Conservation (phyloP, 2,797 vertebrate genomes). For the Crenichthys baileyi region DNA sequence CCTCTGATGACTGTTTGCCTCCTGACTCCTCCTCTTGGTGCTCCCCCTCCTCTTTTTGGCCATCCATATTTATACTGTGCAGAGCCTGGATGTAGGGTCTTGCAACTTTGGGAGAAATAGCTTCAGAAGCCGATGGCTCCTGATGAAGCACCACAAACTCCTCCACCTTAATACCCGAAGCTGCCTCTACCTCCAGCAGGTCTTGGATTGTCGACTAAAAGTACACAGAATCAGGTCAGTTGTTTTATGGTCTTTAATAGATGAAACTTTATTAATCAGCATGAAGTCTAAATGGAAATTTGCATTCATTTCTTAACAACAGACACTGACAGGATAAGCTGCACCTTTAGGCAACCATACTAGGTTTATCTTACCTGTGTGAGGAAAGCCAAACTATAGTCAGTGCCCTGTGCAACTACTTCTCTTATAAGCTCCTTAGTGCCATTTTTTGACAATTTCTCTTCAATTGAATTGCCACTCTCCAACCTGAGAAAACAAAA, state of each 20-base stretch:
- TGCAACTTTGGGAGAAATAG: constrained; percentile 93
- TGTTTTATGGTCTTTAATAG: neutral
- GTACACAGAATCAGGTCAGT: constrained; percentile 19
- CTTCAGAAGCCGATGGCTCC: constrained; percentile 92
- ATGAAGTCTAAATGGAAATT: neutral
- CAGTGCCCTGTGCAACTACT: constrained; percentile 93
- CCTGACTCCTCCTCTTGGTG: constrained; percentile 34
- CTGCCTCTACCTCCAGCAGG: constrained; percentile 95
- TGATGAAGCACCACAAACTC: constrained; percentile 98
- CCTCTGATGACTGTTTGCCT: constrained; percentile 43
- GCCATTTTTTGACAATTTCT: constrained; percentile 93
- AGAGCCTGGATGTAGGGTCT: constrained; percentile 96
- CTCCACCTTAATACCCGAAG: constrained; percentile 94
- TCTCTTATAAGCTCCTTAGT: constrained; percentile 95
- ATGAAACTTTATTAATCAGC: neutral
- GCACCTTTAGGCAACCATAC: neutral
- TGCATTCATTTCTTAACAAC: neutral
- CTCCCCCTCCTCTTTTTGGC: constrained; percentile 47
- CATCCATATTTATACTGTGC: constrained; percentile 87
- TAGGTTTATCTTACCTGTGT: constrained; percentile 84
- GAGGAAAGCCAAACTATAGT: constrained; percentile 93
- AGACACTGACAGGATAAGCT: neutral
- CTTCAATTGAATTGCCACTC: constrained; percentile 94
- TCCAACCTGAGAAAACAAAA: constrained; percentile 81
- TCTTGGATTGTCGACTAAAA: constrained; percentile 95